Percentiles rank a stretch among this genome's conserved stretches.
phyloP scores from a whole-genome alignment of 2,797 vertebrate species.

The Balearica regulorum region DNA sequence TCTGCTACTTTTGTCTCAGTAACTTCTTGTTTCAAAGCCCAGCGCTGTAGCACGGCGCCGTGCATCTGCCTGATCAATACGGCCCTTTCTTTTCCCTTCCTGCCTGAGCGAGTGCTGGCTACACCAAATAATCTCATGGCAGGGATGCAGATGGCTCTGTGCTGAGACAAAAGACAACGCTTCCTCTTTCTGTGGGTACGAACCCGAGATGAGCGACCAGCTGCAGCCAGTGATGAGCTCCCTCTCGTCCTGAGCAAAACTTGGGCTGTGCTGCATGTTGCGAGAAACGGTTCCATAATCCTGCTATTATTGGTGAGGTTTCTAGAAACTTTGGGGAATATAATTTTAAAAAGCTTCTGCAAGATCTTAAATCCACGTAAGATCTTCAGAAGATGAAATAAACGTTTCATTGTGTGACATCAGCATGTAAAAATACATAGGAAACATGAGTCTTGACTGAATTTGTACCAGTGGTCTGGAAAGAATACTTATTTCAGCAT shows the following conservation, averaged over 20 bases:
- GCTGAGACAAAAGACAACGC: not conserved
- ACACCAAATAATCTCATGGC: not conserved
- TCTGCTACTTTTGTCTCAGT: not conserved
- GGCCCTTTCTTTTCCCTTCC: not conserved
- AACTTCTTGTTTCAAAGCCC: not conserved
- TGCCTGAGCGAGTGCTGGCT: not conserved
- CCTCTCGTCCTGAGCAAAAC: fast-evolving
- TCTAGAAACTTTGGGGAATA: not conserved
- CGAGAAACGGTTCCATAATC: fast-evolving
- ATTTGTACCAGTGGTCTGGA: not conserved
- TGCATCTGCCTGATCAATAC: not conserved
- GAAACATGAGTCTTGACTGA: not conserved
- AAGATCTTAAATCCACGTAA: not conserved
- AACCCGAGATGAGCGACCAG: not conserved
- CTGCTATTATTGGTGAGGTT: fast-evolving
- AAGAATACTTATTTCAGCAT: not conserved
- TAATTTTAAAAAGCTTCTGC: not conserved
- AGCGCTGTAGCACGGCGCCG: not conserved
- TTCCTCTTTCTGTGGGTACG: not conserved
- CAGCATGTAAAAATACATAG: fast-evolving
- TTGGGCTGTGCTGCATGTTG: not conserved
- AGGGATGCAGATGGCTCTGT: not conserved
- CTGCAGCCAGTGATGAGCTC: not conserved
- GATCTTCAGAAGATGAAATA: not conserved
- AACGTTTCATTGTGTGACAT: not conserved